Percentiles rank a stretch among this genome's conserved stretches.
Evolutionary conservation across 2,113 vertebrate species (phyloP).

Genomic region (Raja brachyura): DNA sequence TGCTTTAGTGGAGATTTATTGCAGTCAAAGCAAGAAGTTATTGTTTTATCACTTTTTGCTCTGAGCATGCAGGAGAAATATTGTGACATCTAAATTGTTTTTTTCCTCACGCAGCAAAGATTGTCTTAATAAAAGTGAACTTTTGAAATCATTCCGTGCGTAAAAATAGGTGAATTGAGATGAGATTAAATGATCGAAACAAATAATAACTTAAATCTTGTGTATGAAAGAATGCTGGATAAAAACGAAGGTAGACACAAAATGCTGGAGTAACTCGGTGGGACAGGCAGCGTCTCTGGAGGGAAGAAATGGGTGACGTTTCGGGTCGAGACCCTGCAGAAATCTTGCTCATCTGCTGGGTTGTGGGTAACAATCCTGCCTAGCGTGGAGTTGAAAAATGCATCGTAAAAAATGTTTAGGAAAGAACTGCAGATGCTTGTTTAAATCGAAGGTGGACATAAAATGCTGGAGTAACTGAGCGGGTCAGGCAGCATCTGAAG

Average conservation of each 20-base stretch:
- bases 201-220: neutral
- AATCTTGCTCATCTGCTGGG: neutral
- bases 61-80: neutral
- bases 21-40: constrained; percentile 23
- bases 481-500: too few species aligned
- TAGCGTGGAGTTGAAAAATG: neutral
- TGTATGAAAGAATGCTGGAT: too few species aligned
- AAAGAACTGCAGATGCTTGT: too few species aligned
- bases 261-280: too few species aligned
- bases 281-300: too few species aligned
- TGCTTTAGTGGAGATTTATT: constrained; percentile 35
- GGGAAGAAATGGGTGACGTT: too few species aligned
- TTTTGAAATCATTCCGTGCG: neutral
- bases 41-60: constrained; percentile 17
- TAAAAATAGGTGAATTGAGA: constrained; percentile 10
- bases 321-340: too few species aligned
- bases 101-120: neutral
- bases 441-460: too few species aligned
- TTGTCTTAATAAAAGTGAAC: neutral
- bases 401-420: too few species aligned
- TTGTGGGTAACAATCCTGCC: neutral
- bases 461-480: too few species aligned
- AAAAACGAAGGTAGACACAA: too few species aligned
- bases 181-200: neutral
- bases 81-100: constrained; percentile 15